phyloP scores from a whole-genome alignment of 1,140 invertebrate species.

The Tetramorium simillimum region DNA sequence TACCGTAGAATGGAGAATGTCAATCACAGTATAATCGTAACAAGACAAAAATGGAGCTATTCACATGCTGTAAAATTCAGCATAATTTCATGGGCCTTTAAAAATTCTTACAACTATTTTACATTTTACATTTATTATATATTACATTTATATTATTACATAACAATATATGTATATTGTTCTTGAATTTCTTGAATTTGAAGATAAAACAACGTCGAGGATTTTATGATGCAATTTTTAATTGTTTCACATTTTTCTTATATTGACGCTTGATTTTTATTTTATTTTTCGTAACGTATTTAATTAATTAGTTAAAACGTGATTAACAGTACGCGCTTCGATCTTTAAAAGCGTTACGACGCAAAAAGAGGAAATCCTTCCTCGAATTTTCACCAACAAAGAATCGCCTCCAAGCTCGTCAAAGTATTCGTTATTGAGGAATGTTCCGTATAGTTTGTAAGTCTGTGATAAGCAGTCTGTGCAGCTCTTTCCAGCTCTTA shows the following conservation, averaged over 20 bases:
- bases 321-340: background rate
- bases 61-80: background rate
- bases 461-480: conserved; percentile 39
- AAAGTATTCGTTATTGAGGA: conserved; percentile 12
- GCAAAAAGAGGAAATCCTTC: background rate
- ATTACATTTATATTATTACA: background rate
- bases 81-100: background rate
- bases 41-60: background rate
- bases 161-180: too few relatives aligned
- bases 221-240: background rate
- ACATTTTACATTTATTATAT: background rate
- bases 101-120: background rate
- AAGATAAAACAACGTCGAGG: background rate
- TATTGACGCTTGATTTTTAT: background rate
- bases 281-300: background rate
- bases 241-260: too few relatives aligned
- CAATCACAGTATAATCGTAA: background rate
- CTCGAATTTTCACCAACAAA: background rate
- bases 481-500: conserved; percentile 39
- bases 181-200: background rate
- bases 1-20: background rate
- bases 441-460: conserved; percentile 49
- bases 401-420: background rate
- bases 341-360: background rate
- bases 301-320: background rate